Base-by-base conservation (phyloP, 2,888 invertebrate species). In the Drosophila anomalipes region DNA sequence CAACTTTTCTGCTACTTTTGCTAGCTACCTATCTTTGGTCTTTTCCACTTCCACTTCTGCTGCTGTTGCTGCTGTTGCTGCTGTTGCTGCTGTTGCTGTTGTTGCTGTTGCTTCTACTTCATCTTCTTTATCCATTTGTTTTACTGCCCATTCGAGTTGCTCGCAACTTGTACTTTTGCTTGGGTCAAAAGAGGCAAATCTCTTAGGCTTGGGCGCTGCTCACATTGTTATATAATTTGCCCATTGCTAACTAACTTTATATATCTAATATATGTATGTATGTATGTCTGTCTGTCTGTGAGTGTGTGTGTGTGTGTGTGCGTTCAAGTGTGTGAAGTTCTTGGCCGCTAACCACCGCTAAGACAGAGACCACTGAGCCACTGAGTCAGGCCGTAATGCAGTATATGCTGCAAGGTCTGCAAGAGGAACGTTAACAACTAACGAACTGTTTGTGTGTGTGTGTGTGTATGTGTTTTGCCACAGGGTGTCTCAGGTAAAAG, bases 321-420 rank as follows among this genome's bases (percentile, higher is more conserved):
- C 87, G 85, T 77, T 87, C 74, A 83, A 84, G 79, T 87, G 89
- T 89, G 79, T 81, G 85, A 89, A 86, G 88, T 86, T 86, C 85
- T 86, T 86, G 85, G 87, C 74, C 76, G 74, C 71, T 79, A 78
- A 78, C 78, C 78, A 78, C 78, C 78, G 74, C 77, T 77, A 71
- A 66, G 52, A 53, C 72, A 69, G 63, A 70, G 72, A 66, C 68
- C 56, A 72, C 77, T 73, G 58, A 74, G 68, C 64, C 69, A 73
- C 41, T 73, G 65, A 75, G 60, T 58, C 72, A 70, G 75, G 69
- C 61, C 52, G 57, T 37, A 66, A 75, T 74, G 74, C 60, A 44
- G 51, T 41, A 47, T 28, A 39, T 35, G 30, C 44, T 44, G 19
- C 54, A 73, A 77, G 61, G 70, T 59, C 52, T 41, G 63, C 71